Evolutionary conservation across 2,888 invertebrate species (phyloP), one percentile per base, ranked within the genome.

Genomic region (Neoscelio sp.): DNA sequence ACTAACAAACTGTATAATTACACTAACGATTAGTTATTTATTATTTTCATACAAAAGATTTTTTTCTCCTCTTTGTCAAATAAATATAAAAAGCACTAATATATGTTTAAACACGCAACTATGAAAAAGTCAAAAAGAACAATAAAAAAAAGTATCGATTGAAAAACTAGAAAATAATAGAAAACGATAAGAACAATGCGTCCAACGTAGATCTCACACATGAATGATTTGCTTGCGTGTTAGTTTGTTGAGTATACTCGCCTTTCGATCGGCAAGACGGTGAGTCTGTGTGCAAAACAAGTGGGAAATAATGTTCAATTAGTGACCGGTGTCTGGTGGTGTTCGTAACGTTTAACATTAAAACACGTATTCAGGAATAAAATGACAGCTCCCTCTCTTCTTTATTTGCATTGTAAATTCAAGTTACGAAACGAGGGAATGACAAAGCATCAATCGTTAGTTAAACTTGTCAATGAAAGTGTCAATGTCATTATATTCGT

Each of bases 211-310:
- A 81, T 75, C 78, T 81, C 79, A 80, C 78, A 74, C 76, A 79
- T 71, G 62, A 75, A 73, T 60, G 78, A 82, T 73, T 75, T 26
- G 79, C 75, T 82, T 82, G 82, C 78, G 83, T 83, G 82, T 83
- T 80, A 82, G 74, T 68, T 84, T 80, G 81, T 81, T 85, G 84
- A 73, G 82, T 84, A 89, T 90, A 90, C 90, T 90, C 90, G 90
- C 89, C 89, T 89, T 85, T 85, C 85, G 83, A 89, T 81, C 85
- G 89, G 87, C 81, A 86, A 82, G 81, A 90, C 90, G 86, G 64
- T 82, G 83, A 87, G 85, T 85, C 89, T 90, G 89, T 89, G 86
- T 89, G 89, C 88, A 86, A 83, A 86, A 86, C 82, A 87, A 86
- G 83, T 83, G 83, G 83, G 81, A 88, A 87, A 85, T 86, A 84